These are phyloP conservation scores for Cephalophus harveyi DNA, from an alignment of 2,113 vertebrate species.

Conservation along the genomic window DNA sequence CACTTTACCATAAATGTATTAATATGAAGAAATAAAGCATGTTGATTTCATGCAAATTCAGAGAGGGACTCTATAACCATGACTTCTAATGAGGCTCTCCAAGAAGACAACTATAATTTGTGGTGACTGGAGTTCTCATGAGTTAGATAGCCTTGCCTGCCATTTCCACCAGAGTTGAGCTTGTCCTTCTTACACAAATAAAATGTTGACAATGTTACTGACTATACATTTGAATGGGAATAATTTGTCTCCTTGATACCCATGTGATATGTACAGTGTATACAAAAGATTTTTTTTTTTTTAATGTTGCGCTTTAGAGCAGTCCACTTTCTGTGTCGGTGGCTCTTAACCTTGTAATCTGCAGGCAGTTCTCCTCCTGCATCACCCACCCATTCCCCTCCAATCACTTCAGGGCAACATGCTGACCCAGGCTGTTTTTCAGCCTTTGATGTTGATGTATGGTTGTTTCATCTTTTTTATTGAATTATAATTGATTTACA, in stretches of 20 bases:
- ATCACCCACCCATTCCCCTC: not conserved
- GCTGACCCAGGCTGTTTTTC: not conserved
- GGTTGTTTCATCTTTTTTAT: conserved; percentile 35
- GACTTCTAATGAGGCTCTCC: not conserved
- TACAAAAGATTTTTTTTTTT: not conserved
- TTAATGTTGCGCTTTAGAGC: not conserved
- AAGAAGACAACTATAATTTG: not conserved
- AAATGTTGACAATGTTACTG: not conserved
- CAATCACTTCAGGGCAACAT: not conserved
- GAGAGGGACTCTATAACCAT: not conserved
- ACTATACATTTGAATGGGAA: not conserved
- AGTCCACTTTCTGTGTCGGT: not conserved
- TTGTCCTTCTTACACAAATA: not conserved
- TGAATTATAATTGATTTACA: not conserved
- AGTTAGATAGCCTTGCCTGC: not conserved
- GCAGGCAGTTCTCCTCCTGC: not conserved
- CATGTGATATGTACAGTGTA: not conserved
- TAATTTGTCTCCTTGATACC: not conserved
- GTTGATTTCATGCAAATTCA: not conserved
- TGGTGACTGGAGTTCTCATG: not conserved
- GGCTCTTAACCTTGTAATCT: not conserved
- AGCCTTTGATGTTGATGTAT: not conserved
- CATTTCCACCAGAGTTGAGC: accelerated
- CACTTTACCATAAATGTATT: not conserved
- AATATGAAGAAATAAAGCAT: conserved; percentile 13